These are phyloP conservation scores for Echinometra lucunter DNA, from an alignment of 53 echinoderm and acorn worm species.

Conservation along the genomic window DNA sequence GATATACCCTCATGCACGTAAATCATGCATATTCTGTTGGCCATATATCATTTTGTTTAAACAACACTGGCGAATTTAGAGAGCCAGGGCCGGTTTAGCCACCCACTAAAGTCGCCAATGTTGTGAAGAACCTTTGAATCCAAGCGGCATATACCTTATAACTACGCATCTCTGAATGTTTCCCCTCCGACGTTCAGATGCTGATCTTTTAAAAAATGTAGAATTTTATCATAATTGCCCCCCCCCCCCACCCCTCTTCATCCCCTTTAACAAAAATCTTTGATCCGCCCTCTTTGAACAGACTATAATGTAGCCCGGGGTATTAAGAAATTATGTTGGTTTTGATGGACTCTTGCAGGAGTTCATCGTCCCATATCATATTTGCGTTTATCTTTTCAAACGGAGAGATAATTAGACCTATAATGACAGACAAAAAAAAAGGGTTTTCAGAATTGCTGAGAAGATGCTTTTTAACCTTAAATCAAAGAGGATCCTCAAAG, in stretches of 20 bases:
- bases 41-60: slow-evolving; percentile 24
- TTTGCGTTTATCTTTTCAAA: not conserved
- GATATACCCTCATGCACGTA: slow-evolving; percentile 13
- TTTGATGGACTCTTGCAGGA: not conserved
- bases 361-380: not conserved
- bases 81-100: too few species aligned
- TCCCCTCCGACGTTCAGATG: too few species aligned
- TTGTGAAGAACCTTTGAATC: too few species aligned
- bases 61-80: not conserved
- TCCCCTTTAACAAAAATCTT: too few species aligned
- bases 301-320: not conserved
- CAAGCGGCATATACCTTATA: too few species aligned
- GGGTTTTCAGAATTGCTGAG: too few species aligned
- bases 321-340: not conserved
- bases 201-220: too few species aligned
- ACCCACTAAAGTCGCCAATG: too few species aligned
- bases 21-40: not conserved
- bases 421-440: too few species aligned
- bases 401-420: not conserved
- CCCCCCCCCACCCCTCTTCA: too few species aligned
- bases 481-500: not conserved
- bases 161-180: too few species aligned
- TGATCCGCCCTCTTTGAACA: not conserved
- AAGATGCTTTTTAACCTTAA: not conserved
- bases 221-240: too few species aligned